Percentiles rank a stretch among this genome's conserved stretches.
Conservation (phyloP, 1,140 invertebrate genomes). For the Pissodes strobi region DNA sequence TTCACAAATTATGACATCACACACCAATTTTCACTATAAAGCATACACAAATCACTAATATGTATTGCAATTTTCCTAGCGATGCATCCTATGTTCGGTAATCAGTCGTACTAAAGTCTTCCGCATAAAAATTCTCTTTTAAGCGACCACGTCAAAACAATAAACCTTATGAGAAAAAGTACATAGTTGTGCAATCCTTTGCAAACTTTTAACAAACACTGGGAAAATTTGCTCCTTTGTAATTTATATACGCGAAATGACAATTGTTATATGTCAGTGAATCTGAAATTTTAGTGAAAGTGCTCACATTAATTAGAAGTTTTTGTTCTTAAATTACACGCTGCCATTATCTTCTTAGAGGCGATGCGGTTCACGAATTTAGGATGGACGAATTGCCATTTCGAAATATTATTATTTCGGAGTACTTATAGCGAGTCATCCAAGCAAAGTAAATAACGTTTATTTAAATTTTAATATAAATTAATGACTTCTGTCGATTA, state of each 20-base stretch:
- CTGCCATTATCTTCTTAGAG: conserved; percentile 19
- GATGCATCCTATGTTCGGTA: no score
- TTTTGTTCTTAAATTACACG: conserved; percentile 32
- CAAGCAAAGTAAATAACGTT: no score
- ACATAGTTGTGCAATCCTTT: background rate
- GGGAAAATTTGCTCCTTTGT: conserved; percentile 16
- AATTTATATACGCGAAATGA: conserved; percentile 39
- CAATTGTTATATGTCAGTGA: conserved; percentile 43
- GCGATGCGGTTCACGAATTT: conserved; percentile 18
- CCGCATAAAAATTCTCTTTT: background rate
- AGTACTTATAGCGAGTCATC: no score
- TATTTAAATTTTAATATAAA: no score
- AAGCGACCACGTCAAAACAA: background rate
- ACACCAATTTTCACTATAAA: no score
- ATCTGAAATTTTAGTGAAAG: conserved; percentile 45
- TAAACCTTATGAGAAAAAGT: background rate
- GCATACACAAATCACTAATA: no score
- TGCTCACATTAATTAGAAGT: conserved; percentile 37
- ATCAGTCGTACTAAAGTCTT: background rate
- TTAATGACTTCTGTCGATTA: no score
- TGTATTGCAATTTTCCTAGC: no score
- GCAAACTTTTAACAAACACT: conserved; percentile 26
- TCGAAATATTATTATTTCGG: no score
- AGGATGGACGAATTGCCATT: no score
- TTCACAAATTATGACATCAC: no score